Base-by-base conservation (phyloP, 2,797 vertebrate genomes). In the Vultur gryphus region DNA sequence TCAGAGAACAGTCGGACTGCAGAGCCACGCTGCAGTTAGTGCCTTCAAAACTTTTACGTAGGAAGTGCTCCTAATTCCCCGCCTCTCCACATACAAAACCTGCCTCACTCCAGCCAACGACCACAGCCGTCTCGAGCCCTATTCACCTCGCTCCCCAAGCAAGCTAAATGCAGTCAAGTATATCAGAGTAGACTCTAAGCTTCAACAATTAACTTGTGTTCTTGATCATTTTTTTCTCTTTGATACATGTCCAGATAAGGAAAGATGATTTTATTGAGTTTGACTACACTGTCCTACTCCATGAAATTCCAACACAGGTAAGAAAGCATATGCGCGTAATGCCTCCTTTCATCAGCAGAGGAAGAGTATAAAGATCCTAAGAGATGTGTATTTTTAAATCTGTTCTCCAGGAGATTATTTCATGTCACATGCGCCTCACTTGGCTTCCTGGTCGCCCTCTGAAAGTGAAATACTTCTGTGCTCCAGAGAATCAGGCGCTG, bases 261-360 rank as follows among this genome's bases (percentile, higher is more conserved):
- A 62, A 87, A 13, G 97, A 97, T 20, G 93, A 94, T 21, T 82
- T 84, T 3, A 23, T 96, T 16, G 97, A 98, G 35, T 98, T 98
- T 87, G 97, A 98, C 87, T 98, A 96, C 39, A 96, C 76, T 0
- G 64, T 97, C 62, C 84, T 97, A 7, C 97, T 98, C 66, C 96
- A 97, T 3, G 97, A 98, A 90, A 90, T 96, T 5, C 95, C 96
- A 26, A 98, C 96, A 19, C 97, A 98, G 98, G 98, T 98, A 97
- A 97, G 95, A 86, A 26, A 13, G 39, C 7, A 37, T 10, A 7
- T 0, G 25, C 2, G 4, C 2, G 1, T 2, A 78, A 9, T 2
- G 7, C 33, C 6, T 59, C 11, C 67, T 65, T 70, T 20, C 24
- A 43, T 20, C 81, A 26, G 21, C 28, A 55, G 59, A 26, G 19